Evolutionary conservation across 2,797 vertebrate genomes (phyloP).

Genomic region (Sebastes hubbsi): DNA sequence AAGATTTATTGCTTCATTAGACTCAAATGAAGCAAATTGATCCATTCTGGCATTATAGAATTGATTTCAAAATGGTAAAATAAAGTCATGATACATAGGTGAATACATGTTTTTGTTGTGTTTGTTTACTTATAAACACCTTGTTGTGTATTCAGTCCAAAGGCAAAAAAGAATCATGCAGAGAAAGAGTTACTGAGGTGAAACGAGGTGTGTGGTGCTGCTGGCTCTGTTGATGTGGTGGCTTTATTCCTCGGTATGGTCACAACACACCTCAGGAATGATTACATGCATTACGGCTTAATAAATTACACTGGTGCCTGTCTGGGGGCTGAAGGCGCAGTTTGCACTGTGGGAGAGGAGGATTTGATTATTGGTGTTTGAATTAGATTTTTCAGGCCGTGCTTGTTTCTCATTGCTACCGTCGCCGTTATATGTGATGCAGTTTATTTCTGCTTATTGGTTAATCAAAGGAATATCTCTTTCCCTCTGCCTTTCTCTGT

Average conservation of each 20-base stretch:
- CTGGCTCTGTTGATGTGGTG: neutral
- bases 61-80: no score
- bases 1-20: no score
- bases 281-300: conserved; percentile 42
- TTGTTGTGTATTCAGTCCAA: neutral
- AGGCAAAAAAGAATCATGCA: neutral
- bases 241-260: conserved; percentile 34
- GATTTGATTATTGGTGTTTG: conserved; percentile 47
- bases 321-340: conserved; percentile 20
- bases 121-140: neutral
- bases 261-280: conserved; percentile 35
- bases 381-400: conserved; percentile 16
- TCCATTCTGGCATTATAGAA: no score
- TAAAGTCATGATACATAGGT: no score
- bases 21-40: no score
- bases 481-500: neutral
- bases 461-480: neutral
- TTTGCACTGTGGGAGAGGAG: conserved; percentile 17
- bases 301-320: conserved; percentile 30
- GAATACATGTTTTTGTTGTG: neutral
- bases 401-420: neutral
- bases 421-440: neutral
- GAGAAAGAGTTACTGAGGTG: neutral
- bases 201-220: neutral
- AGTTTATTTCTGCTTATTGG: neutral